phyloP scores from a whole-genome alignment of 64 coral and sea anemone genomes.

The Pachyseris speciosa region DNA sequence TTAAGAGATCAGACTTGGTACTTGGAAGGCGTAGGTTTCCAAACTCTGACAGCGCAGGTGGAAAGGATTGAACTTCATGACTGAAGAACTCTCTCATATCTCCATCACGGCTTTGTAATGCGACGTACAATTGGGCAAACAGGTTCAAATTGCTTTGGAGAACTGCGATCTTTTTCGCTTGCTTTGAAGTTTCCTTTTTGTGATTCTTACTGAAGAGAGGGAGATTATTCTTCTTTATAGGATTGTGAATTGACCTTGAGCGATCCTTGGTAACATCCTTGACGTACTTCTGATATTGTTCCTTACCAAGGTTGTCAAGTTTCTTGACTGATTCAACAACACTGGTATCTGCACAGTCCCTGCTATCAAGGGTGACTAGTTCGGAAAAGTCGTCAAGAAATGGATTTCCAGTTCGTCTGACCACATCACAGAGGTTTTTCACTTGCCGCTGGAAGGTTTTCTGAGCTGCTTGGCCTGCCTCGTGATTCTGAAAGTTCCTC shows the following conservation, averaged over 20 bases:
- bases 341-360: constrained; percentile 61
- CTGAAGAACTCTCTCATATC: constrained; percentile 75
- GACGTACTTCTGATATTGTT: constrained; percentile 50
- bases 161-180: constrained; percentile 61
- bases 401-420: constrained; percentile 71
- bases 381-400: constrained; percentile 72
- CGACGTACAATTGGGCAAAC: constrained; percentile 58
- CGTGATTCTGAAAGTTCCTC: constrained; percentile 62
- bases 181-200: constrained; percentile 48
- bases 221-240: constrained; percentile 49
- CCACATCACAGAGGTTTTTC: constrained; percentile 57
- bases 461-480: constrained; percentile 46
- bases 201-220: constrained; percentile 47
- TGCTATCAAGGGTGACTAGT: constrained; percentile 66
- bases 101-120: constrained; percentile 62
- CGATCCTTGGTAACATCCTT: constrained; percentile 27
- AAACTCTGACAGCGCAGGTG: constrained; percentile 65
- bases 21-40: constrained; percentile 59
- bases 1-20: constrained; percentile 46
- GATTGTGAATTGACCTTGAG: constrained; percentile 27
- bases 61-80: constrained; percentile 66
- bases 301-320: constrained; percentile 25
- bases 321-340: constrained; percentile 32
- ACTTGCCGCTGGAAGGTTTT: constrained; percentile 75
- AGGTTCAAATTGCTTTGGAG: constrained; percentile 55